These are phyloP conservation scores for Cryptotis parvus DNA, from an alignment of 2,113 vertebrate genomes.

Conservation along the genomic window DNA sequence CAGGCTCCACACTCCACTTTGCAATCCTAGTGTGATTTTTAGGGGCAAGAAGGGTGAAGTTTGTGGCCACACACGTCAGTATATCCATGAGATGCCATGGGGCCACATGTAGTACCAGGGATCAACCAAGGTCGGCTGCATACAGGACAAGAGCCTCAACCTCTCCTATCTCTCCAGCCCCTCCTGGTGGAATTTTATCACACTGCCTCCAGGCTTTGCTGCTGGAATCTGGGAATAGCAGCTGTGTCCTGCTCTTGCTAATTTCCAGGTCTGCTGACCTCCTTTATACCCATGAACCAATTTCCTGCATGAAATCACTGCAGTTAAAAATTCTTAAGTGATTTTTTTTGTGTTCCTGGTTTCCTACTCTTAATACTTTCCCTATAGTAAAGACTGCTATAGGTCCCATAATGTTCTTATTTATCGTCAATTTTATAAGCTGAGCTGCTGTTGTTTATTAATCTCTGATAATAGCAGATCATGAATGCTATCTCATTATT, in stretches of 20 bases:
- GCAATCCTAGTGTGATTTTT: no score
- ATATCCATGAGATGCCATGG: no score
- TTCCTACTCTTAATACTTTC: neutral
- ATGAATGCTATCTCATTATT: neutral
- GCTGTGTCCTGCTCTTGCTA: neutral
- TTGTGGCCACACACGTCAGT: no score
- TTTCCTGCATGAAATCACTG: neutral
- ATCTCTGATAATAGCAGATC: neutral
- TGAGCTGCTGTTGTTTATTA: neutral
- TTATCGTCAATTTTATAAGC: neutral
- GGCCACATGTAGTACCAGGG: no score
- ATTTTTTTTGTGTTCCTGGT: constrained; percentile 1
- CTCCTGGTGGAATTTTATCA: no score
- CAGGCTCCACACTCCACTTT: neutral
- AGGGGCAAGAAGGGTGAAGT: no score
- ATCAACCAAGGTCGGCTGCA: no score
- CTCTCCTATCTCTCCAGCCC: no score
- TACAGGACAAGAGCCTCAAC: no score
- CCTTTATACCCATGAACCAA: neutral
- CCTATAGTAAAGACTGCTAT: neutral
- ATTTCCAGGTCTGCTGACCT: neutral
- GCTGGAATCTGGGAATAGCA: neutral
- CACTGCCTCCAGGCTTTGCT: neutral
- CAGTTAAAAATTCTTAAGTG: neutral
- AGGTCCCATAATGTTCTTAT: no score